Evolutionary conservation across 2,113 vertebrate species (phyloP).

Genomic region (Ameiurus melas): DNA sequence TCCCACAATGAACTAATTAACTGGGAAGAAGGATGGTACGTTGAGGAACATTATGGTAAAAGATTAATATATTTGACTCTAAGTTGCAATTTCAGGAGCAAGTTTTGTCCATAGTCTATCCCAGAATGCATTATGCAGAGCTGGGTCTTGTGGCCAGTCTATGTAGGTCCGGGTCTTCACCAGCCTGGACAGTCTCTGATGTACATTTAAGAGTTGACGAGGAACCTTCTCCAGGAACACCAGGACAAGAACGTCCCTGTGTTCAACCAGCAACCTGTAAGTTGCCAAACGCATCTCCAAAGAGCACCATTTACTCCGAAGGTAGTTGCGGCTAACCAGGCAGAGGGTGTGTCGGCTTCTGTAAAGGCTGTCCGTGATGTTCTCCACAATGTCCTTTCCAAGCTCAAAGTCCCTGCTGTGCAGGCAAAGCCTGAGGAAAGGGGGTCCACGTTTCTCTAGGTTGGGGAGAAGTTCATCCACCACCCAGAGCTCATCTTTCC

Average conservation of each 20-base stretch:
- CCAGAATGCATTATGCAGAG: slow-evolving; percentile 53
- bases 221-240: slow-evolving; percentile 59
- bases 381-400: slow-evolving; percentile 48
- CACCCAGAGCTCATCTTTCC: slow-evolving; percentile 54
- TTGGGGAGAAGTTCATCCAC: slow-evolving; percentile 52
- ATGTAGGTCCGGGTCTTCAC: slow-evolving; percentile 57
- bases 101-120: slow-evolving; percentile 46
- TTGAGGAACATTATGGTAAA: too few relatives aligned
- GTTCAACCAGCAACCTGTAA: slow-evolving; percentile 54
- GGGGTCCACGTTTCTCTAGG: slow-evolving; percentile 41
- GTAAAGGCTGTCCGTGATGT: slow-evolving; percentile 63
- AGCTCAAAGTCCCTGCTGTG: slow-evolving; percentile 43
- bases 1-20: too few relatives aligned
- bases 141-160: slow-evolving; percentile 54
- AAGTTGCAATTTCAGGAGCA: too few relatives aligned
- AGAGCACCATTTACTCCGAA: slow-evolving; percentile 58
- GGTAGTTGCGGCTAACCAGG: slow-evolving; percentile 63
- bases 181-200: slow-evolving; percentile 57
- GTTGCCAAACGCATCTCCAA: slow-evolving; percentile 57
- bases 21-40: too few relatives aligned
- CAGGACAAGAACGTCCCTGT: slow-evolving; percentile 57
- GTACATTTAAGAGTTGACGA: slow-evolving; percentile 21
- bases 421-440: slow-evolving; percentile 36
- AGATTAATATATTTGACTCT: too few relatives aligned
- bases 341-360: slow-evolving; percentile 70